Conservation (phyloP, 2,797 vertebrate genomes). For the Paedocypris micromegethes region DNA sequence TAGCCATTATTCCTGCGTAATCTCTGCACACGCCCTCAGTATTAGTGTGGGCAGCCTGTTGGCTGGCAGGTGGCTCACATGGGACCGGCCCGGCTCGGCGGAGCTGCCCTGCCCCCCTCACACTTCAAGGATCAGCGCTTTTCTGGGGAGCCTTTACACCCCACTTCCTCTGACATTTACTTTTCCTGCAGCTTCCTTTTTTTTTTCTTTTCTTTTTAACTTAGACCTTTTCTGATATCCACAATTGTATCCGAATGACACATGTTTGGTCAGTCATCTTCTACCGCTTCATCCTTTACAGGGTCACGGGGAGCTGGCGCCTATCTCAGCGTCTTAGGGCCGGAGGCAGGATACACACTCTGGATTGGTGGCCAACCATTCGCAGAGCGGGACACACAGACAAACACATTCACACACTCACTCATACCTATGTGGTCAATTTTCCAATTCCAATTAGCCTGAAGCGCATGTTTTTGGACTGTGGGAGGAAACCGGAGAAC, state of each 20-base stretch:
- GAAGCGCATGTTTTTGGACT: too few relatives aligned
- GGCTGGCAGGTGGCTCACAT: slow-evolving; percentile 69
- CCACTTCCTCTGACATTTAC: slow-evolving; percentile 49
- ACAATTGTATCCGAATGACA: background rate
- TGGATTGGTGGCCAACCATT: too few relatives aligned
- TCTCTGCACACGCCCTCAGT: slow-evolving; percentile 22
- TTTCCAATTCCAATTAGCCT: too few relatives aligned
- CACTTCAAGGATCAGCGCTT: slow-evolving; percentile 44
- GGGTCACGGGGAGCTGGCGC: too few relatives aligned
- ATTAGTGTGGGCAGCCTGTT: slow-evolving; percentile 30
- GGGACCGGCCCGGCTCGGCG: slow-evolving; percentile 44
- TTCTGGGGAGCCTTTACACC: slow-evolving; percentile 27
- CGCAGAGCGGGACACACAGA: too few relatives aligned
- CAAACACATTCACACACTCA: too few relatives aligned
- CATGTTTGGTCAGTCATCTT: too few relatives aligned
- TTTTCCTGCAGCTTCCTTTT: background rate
- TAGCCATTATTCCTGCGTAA: slow-evolving; percentile 15
- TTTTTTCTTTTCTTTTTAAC: background rate
- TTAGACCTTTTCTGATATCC: background rate
- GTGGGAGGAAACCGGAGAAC: too few relatives aligned
- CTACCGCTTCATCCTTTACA: too few relatives aligned
- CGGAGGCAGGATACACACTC: too few relatives aligned
- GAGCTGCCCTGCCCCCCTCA: slow-evolving; percentile 31
- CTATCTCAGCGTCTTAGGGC: too few relatives aligned
- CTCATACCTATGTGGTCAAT: too few relatives aligned